Base-by-base conservation (phyloP, 1,140 invertebrate genomes). In the Scaptomyza pallida region DNA sequence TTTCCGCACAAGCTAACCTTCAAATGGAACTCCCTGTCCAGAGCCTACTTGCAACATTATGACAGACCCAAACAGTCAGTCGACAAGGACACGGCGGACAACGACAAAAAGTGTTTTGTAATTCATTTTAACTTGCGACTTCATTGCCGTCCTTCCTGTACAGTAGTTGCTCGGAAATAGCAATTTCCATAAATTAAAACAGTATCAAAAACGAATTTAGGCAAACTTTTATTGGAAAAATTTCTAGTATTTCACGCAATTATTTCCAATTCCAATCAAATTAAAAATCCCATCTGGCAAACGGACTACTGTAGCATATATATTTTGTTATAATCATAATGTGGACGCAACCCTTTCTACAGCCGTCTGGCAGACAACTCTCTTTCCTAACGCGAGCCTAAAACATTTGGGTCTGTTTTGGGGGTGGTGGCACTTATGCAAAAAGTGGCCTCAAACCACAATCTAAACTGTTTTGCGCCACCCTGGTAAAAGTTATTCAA, bases 41-140 rank as follows among this genome's bases (percentile, higher is more conserved):
- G 33, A 16, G 67, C 43, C 59, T 69, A 81, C 75, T 70, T 75
- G 78, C 83, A 75, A 83, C 79, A 83, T 55, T 80, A 68, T 81
- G 80, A 69, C 61, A 60, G 19, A 56, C 37, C 71, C n/a, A n/a
- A 75, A 72, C 17, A 40, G n/a, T n/a, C n/a, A 30, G 60, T 48
- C 40, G 30, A 33, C 64, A 81, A 83, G 61, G 80, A 75, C 80
- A 86, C 21, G 4, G 21, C 21, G 21, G 4, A 21, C 21, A 21
- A 21, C 21, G 26, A 77, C 82, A 82, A 88, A 88, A 88, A 82
- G 78, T 86, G 82, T 88, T 86, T 88, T 86, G 82, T 88, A 86
- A 86, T 86, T 88, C 82, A 86, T 81, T 86, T 88, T 75, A 82
- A 88, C 70, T 81, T 88, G 78, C 10, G 82, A 69, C 47, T 57